Conservation (phyloP, 2,888 invertebrate species). For the Rotaria macrura region DNA sequence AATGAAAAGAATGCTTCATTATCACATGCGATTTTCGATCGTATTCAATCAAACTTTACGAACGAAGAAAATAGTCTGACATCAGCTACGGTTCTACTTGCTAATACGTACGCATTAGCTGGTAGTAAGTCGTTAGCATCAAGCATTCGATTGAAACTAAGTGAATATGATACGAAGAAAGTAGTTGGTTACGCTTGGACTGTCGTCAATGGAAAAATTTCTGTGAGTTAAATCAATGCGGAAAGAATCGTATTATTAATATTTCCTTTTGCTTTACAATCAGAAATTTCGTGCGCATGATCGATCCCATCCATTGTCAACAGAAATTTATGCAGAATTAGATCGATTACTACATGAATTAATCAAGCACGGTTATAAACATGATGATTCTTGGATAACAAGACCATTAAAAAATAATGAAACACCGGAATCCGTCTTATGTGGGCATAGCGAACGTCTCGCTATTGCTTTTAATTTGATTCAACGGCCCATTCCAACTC, state of each 20-base stretch:
- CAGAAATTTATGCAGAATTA: no score
- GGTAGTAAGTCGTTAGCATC: neutral
- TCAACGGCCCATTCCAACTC: no score
- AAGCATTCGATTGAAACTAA: neutral
- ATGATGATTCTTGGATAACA: neutral
- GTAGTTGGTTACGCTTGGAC: neutral
- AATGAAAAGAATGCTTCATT: neutral
- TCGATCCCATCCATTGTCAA: no score
- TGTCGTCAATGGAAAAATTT: neutral
- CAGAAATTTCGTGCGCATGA: no score
- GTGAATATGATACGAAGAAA: neutral
- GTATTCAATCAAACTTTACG: neutral
- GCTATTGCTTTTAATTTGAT: no score
- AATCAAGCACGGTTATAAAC: no score
- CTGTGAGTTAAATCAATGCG: neutral
- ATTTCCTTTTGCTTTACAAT: no score
- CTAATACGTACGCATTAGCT: neutral
- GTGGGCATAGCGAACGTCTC: no score
- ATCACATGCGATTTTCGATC: neutral
- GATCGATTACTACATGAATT: no score
- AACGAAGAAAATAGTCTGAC: neutral
- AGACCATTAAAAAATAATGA: no score
- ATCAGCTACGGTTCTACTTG: neutral
- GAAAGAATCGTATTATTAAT: no score
- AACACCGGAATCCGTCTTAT: no score